Base-by-base conservation (phyloP, 1,140 invertebrate genomes). In the Philaenus spumarius region DNA sequence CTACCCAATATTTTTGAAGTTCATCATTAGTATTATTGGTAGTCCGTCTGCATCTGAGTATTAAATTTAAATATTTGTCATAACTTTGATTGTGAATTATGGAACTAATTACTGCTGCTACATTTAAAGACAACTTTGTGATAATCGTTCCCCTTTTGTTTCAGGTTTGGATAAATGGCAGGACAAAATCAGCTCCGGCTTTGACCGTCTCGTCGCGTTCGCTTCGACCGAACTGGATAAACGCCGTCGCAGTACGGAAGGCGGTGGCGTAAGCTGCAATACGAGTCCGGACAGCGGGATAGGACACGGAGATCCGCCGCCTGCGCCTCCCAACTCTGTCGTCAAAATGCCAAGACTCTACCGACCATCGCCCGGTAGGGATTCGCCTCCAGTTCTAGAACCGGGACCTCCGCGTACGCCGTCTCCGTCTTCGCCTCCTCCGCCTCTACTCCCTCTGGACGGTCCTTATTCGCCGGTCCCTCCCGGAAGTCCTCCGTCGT, bases 171-270 rank as follows among this genome's bases (percentile, higher is more conserved):
- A 71, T 43, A 69, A 90, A 68, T 91, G 89, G 88, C 87, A 91
- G 72, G 86, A 89, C 67, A 83, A 88, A 62, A 91, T 92, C 65
- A 88, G 83, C 67, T 89, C 85, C 65, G 86, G 89, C 30, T 93
- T 93, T 75, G 90, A 94, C 74, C 82, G 88, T 53, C 75, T 93
- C 60, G 86, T 93, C 56, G 89, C 87, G 22, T 88, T 92, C 71
- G 90, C 89, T 6, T 89, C 88, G 2, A 90, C 87, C 1, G 89
- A 90, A 66, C 75, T 92, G 64, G 88, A 91, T 67, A 87, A 89
- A 69, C 79, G 87, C 60, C 78, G 87, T 30, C 78, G 86, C 58
- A 89, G 86, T 19, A 87, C 85, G 0, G 86, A 89, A 68, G 83
- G 61, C 12, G 47, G 56, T 26, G 80, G 80, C 59, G 73, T 78